Conservation (phyloP, 2,113 vertebrate genomes). For the Globicephala melas region DNA sequence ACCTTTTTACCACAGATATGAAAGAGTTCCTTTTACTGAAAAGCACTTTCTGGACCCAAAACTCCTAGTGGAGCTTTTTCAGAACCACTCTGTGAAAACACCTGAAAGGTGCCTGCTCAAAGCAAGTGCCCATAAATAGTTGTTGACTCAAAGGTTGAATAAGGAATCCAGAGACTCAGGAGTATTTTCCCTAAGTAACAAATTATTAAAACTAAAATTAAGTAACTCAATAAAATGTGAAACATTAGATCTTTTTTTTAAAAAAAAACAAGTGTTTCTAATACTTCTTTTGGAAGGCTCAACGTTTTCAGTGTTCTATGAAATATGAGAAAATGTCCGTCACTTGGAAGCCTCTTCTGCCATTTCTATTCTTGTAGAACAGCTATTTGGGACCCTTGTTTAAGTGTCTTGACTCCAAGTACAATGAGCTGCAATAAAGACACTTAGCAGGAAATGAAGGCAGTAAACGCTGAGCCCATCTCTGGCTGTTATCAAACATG, state of each 20-base stretch:
- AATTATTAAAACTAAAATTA: constrained; percentile 8
- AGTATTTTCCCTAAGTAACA: neutral
- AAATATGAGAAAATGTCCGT: neutral
- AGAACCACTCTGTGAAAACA: neutral
- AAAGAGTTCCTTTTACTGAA: neutral
- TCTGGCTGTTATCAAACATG: neutral
- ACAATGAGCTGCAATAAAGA: neutral
- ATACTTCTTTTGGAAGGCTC: neutral
- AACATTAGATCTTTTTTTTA: neutral
- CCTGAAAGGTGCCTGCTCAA: neutral
- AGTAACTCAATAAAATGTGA: neutral
- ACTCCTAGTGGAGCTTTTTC: neutral
- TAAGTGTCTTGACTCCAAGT: neutral
- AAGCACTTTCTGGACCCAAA: neutral
- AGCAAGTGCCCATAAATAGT: neutral
- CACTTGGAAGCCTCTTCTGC: neutral
- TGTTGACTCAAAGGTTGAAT: neutral
- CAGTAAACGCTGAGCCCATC: accelerated
- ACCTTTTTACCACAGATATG: neutral
- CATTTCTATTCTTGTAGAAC: neutral
- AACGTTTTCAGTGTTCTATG: neutral
- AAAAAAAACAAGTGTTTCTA: neutral
- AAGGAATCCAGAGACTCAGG: neutral
- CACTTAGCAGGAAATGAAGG: neutral
- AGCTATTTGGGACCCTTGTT: neutral